phyloP scores from a whole-genome alignment of 1,140 invertebrate species.

The Mercenaria mercenaria region DNA sequence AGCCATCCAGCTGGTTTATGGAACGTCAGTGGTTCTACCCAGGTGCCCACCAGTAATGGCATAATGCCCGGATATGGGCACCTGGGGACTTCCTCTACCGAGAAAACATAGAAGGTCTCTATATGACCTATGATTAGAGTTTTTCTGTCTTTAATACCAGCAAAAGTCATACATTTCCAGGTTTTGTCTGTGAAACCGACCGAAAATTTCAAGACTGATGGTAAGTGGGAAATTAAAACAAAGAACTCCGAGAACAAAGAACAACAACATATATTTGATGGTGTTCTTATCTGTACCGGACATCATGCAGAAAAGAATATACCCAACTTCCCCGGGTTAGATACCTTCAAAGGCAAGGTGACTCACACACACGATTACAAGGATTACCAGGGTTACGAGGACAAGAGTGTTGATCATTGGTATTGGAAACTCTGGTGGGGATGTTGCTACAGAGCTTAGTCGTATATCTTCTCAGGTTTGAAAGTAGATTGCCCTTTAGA shows the following conservation, averaged over 20 bases:
- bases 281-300: slow-evolving; percentile 82
- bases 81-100: too few relatives aligned
- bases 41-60: too few relatives aligned
- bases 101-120: too few relatives aligned
- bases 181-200: slow-evolving; percentile 63
- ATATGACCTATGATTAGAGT: too few relatives aligned
- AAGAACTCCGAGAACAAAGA: slow-evolving; percentile 82
- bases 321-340: slow-evolving; percentile 83
- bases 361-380: slow-evolving; percentile 87
- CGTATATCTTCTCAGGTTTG: slow-evolving; percentile 85
- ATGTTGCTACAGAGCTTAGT: slow-evolving; percentile 86
- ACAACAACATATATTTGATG: slow-evolving; percentile 80
- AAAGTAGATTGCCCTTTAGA: too few relatives aligned
- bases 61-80: too few relatives aligned
- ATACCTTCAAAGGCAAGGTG: slow-evolving; percentile 86
- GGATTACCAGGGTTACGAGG: slow-evolving; percentile 81
- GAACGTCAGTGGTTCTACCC: too few relatives aligned
- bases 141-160: too few relatives aligned
- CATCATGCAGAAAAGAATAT: slow-evolving; percentile 85
- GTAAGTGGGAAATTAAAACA: slow-evolving; percentile 82
- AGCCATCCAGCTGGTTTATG: too few relatives aligned
- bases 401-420: slow-evolving; percentile 87
- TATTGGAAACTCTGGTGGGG: slow-evolving; percentile 87
- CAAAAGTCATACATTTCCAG: slow-evolving; percentile 49
- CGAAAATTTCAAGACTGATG: background rate